Evolutionary conservation across 1,140 invertebrate species (phyloP).

Genomic region (Drosophila equinoxialis): DNA sequence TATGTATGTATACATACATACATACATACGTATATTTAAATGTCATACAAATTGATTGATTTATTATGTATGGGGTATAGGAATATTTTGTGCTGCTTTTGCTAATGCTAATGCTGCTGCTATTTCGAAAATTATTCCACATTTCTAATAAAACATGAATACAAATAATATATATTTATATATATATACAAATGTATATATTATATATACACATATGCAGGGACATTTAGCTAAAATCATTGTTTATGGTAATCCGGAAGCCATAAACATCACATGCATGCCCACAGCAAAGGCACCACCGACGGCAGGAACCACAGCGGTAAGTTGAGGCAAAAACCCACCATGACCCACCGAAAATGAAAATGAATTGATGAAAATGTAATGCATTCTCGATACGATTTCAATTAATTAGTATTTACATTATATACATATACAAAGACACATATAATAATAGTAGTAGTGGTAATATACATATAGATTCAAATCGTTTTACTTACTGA

Average conservation of each 20-base stretch:
- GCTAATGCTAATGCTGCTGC: constrained; percentile 29
- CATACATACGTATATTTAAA: constrained; percentile 30
- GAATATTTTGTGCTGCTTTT: constrained; percentile 24
- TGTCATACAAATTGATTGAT: constrained; percentile 70
- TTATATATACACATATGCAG: constrained; percentile 45
- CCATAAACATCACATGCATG: constrained; percentile 61
- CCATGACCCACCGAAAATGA: not conserved
- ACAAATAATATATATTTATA: constrained; percentile 35
- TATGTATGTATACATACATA: not conserved
- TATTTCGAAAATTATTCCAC: constrained; percentile 66
- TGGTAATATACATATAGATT: not conserved
- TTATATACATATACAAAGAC: constrained; percentile 20
- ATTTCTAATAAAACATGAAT: constrained; percentile 32
- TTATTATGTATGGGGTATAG: constrained; percentile 61
- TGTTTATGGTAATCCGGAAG: constrained; percentile 76
- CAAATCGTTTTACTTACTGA: constrained; percentile 34
- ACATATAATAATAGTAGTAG: not conserved
- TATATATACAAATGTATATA: constrained; percentile 42
- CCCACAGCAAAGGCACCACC: constrained; percentile 59
- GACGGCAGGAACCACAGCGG: constrained; percentile 45
- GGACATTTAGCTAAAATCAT: constrained; percentile 77
- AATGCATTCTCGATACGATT: constrained; percentile 35
- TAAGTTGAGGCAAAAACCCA: constrained; percentile 51
- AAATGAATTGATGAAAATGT: constrained; percentile 37
- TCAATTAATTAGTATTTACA: constrained; percentile 59